Conservation (phyloP, 2,888 invertebrate species). For the Electrophaes corylata region DNA sequence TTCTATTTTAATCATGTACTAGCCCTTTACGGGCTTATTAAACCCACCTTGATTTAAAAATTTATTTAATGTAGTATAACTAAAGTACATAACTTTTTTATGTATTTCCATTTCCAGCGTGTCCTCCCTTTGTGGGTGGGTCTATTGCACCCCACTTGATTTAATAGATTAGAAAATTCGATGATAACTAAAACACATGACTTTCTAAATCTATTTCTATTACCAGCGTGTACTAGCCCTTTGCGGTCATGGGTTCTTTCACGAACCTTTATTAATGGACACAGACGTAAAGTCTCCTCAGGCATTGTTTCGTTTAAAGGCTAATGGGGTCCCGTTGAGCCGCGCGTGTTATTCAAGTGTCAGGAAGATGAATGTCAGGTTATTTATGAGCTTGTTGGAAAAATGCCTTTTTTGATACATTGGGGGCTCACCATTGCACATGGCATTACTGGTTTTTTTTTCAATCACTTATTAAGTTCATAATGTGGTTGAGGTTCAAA, state of each 20-base stretch:
- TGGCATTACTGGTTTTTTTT: background rate
- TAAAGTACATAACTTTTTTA: no score
- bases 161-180: no score
- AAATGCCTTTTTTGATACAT: constrained; percentile 59
- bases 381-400: constrained; percentile 71
- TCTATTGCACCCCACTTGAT: no score
- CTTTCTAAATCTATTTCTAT: background rate
- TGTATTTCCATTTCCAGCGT: no score
- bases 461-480: background rate
- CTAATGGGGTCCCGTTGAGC: constrained; percentile 69
- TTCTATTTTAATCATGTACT: no score
- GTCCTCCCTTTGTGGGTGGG: no score
- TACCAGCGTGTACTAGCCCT: background rate
- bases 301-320: constrained; percentile 75
- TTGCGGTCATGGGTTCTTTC: constrained; percentile 40
- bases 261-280: constrained; percentile 64
- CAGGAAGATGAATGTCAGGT: constrained; percentile 77
- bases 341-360: constrained; percentile 75
- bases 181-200: no score
- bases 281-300: constrained; percentile 59
- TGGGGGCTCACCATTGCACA: constrained; percentile 20
- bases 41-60: no score
- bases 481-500: background rate
- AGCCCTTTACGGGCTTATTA: no score
- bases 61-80: no score